Conservation (phyloP, 1,140 invertebrate species). For the Drosophila erecta region DNA sequence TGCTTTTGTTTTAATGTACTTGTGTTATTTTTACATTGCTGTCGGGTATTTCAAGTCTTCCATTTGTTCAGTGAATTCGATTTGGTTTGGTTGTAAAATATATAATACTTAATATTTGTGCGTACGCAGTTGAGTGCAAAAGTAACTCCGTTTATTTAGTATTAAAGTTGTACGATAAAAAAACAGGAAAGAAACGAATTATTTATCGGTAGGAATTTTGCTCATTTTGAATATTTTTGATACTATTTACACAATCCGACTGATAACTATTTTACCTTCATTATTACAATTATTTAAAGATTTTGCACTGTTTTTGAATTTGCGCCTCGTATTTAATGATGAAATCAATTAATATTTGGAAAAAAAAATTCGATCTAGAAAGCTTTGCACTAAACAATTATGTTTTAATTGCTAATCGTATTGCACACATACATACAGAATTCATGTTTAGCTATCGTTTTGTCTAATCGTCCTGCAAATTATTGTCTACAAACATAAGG, state of each 20-base stretch:
- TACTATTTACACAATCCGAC: conserved; percentile 69
- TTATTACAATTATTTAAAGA: conserved; percentile 1
- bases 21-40: conserved; percentile 65
- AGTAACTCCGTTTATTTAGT: conserved; percentile 36
- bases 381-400: conserved; percentile 39
- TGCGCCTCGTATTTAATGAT: conserved; percentile 20
- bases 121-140: conserved; percentile 61
- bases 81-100: conserved; percentile 57
- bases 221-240: conserved; percentile 67
- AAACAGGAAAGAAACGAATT: conserved; percentile 54
- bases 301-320: conserved; percentile 26
- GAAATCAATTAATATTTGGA: conserved; percentile 15
- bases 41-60: conserved; percentile 68
- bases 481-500: conserved; percentile 79
- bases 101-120: conserved; percentile 74
- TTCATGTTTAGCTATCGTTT: conserved; percentile 61
- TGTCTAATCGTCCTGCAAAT: conserved; percentile 64
- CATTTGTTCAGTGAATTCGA: conserved; percentile 64
- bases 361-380: conserved; percentile 46
- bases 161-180: conserved; percentile 46
- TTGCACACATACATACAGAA: conserved; percentile 41
- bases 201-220: conserved; percentile 78
- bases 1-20: conserved; percentile 23
- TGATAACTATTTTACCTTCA: conserved; percentile 16
- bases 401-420: conserved; percentile 31